A percentile compares a stretch with the other conserved stretches of the same genome.
Evolutionary conservation across 2,888 invertebrate genomes (phyloP).

Genomic region (Itoplectis maculator): DNA sequence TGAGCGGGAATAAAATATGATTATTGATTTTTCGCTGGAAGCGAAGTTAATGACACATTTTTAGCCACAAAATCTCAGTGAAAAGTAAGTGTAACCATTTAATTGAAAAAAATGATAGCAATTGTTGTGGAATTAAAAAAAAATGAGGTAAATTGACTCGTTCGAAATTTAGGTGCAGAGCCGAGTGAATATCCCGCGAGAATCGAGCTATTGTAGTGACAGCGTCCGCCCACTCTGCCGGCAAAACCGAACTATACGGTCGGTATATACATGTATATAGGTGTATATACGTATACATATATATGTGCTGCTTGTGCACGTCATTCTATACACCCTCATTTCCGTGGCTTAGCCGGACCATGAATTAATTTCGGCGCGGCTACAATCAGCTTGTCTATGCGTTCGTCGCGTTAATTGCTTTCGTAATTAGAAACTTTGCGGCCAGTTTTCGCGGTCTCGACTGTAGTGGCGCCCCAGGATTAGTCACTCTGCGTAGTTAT

Average conservation of each 20-base stretch:
- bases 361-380: conserved; percentile 60
- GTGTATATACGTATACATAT: background rate
- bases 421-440: conserved; percentile 64
- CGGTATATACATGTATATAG: too few species aligned
- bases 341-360: conserved; percentile 6
- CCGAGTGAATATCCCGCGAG: background rate
- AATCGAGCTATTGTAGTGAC: too few species aligned
- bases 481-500: conserved; percentile 16
- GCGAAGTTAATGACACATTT: too few species aligned
- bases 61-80: too few species aligned
- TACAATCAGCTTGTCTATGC: conserved; percentile 47
- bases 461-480: background rate
- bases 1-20: background rate
- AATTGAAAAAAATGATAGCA: too few species aligned
- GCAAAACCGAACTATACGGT: too few species aligned
- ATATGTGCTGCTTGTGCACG: background rate
- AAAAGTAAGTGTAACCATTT: too few species aligned
- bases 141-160: too few species aligned
- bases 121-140: too few species aligned
- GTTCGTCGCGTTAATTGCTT: conserved; percentile 63
- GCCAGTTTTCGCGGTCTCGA: conserved; percentile 30
- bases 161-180: background rate
- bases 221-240: too few species aligned
- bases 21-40: too few species aligned
- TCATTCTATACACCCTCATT: background rate